Base-by-base conservation (phyloP, 2,113 vertebrate genomes). In the Hippocampus mohnikei region DNA sequence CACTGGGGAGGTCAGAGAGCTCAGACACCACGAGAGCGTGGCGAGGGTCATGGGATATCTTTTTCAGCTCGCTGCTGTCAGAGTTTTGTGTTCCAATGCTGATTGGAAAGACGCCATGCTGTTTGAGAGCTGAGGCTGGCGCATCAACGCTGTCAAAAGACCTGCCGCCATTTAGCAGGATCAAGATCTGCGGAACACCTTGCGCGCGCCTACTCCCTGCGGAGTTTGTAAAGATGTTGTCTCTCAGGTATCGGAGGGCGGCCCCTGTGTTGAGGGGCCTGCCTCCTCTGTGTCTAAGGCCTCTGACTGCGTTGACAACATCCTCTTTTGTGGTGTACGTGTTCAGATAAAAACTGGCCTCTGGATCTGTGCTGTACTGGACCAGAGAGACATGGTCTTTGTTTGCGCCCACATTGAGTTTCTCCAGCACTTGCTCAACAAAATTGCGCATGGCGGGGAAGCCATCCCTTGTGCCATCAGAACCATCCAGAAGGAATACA, bases 201-300 rank as follows among this genome's bases (percentile, higher is more conserved):
- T 94, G 91, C 46, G 89, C 84, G 0, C 91, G 91, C 41, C 95
- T 92, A 71, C 95, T 94, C 3, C 95, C 95, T 0, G 93, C 81
- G 0, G 90, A 85, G 61, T 41, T 84, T 67, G 92, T 93, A 1
- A 95, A 95, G 44, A 95, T 75, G 21, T 89, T 79, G 41, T 82
- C 72, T 21, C 40, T 82, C 11, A 85, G 52, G 15, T 75, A 84
- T 29, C 83, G 78, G 37, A 88, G 84, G 23, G 85, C 87, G 33
- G 81, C 81, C 10, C 87, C 83, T 1, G 78, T 86, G 74, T 88
- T 84, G 37, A 82, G 76, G 23, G 75, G 73, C 33, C 76, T 75
- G 11, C 87, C 87, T 15, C 87, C 87, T 71, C 55, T 84, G 72
- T 84, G 84, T 44, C 63, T 1, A n/a, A n/a, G n/a, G n/a, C n/a